Percentiles rank a stretch among this genome's conserved stretches.
Conservation (phyloP, 1,140 invertebrate genomes). For the Apis mellifera region DNA sequence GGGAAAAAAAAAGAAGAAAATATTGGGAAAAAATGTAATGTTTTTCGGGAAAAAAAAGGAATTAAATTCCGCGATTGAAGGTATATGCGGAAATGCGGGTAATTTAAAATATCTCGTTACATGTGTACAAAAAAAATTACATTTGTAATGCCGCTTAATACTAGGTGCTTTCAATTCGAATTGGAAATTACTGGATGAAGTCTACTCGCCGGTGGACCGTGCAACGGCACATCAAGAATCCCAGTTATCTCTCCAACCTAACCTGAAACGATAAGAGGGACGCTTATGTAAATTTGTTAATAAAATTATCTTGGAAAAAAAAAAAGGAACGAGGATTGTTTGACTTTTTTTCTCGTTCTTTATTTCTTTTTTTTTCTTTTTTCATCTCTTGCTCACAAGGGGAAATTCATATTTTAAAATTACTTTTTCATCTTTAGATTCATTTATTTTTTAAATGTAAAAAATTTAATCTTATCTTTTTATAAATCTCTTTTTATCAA, state of each 20-base stretch:
- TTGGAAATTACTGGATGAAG: slow-evolving; percentile 51
- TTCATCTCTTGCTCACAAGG: not conserved
- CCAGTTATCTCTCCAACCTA: slow-evolving; percentile 54
- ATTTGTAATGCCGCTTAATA: slow-evolving; percentile 18
- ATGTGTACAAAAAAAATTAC: not conserved
- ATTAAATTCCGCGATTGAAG: not conserved
- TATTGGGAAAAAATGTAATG: no score
- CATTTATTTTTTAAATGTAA: no score
- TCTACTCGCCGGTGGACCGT: slow-evolving; percentile 41
- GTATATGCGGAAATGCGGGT: not conserved
- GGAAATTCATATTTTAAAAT: no score
- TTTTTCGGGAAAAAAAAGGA: no score
- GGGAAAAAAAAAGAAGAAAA: no score
- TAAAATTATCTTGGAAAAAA: not conserved
- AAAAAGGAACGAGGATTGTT: no score
- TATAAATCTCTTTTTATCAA: no score
- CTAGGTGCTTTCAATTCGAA: slow-evolving; percentile 32
- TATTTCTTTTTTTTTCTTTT: not conserved
- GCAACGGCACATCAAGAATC: slow-evolving; percentile 51
- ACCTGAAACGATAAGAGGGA: slow-evolving; percentile 26
- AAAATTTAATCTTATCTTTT: no score
- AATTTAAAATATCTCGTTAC: not conserved
- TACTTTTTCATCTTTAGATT: no score
- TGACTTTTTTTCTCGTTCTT: no score
- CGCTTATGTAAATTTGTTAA: slow-evolving; percentile 18